Evolutionary conservation across 2,888 invertebrate genomes (phyloP).

Genomic region (Drosophila emarginata): DNA sequence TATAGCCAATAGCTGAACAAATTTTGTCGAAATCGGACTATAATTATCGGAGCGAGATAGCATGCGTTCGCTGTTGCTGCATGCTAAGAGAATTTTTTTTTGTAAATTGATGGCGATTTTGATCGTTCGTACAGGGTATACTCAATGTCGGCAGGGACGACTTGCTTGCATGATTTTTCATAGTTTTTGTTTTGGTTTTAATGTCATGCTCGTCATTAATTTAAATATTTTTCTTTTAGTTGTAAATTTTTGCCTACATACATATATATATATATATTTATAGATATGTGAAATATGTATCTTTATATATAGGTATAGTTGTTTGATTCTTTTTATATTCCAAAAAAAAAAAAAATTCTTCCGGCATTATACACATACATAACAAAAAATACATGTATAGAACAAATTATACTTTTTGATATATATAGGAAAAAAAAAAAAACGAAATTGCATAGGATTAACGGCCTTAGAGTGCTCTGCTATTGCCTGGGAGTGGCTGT

Average conservation of each 20-base stretch:
- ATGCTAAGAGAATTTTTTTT: too few relatives aligned
- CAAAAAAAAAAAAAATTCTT: neutral
- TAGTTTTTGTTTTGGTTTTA: neutral
- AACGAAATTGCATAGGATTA: neutral
- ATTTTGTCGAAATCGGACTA: too few relatives aligned
- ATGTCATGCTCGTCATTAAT: neutral
- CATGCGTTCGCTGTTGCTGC: too few relatives aligned
- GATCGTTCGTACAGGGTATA: too few relatives aligned
- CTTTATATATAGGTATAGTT: neutral
- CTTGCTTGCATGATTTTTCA: neutral
- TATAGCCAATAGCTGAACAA: too few relatives aligned
- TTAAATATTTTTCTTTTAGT: neutral
- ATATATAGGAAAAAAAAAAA: neutral
- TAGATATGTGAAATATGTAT: too few relatives aligned
- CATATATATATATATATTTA: neutral
- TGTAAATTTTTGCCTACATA: neutral
- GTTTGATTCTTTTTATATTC: neutral
- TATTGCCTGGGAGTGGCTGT: neutral
- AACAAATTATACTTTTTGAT: neutral
- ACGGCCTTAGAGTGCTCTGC: neutral
- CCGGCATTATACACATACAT: neutral
- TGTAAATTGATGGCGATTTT: too few relatives aligned
- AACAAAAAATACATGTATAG: neutral
- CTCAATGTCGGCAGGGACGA: too few relatives aligned
- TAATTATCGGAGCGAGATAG: too few relatives aligned